These are phyloP conservation scores for Gymnobelideus leadbeateri DNA, from an alignment of 2,113 vertebrate species.

Conservation along the genomic window DNA sequence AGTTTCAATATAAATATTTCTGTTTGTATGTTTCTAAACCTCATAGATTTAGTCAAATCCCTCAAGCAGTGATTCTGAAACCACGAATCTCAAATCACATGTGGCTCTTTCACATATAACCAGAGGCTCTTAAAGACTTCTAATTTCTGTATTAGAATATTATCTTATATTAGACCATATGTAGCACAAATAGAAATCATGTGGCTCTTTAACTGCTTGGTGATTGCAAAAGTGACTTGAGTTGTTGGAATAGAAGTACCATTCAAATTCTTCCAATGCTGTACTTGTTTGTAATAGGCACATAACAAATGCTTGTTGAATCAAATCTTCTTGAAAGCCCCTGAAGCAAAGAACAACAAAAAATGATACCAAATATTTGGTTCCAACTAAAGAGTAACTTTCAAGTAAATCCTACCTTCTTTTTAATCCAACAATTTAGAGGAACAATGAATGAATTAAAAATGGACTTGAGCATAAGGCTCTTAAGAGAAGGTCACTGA, in stretches of 20 bases:
- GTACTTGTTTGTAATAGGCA: neutral
- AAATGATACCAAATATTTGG: neutral
- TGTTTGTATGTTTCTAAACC: conserved; percentile 43
- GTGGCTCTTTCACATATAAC: conserved; percentile 57
- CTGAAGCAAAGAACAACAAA: neutral
- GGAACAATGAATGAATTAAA: conserved; percentile 56
- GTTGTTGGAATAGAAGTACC: neutral
- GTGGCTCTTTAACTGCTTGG: neutral
- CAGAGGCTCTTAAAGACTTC: conserved; percentile 44
- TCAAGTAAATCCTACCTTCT: neutral
- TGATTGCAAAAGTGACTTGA: conserved; percentile 24
- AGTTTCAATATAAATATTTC: conserved; percentile 60
- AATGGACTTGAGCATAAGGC: conserved; percentile 81
- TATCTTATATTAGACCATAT: conserved; percentile 24
- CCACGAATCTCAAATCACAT: neutral
- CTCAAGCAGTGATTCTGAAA: conserved; percentile 37
- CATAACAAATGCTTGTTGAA: neutral
- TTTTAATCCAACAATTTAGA: conserved; percentile 55
- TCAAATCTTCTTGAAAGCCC: neutral
- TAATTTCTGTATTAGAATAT: conserved; percentile 45
- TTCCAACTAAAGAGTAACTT: neutral
- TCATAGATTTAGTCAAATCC: conserved; percentile 44
- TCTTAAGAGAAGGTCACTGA: conserved; percentile 76
- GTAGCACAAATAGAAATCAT: conserved; percentile 26
- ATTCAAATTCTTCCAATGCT: conserved; percentile 4